Conservation (phyloP, 2,797 vertebrate species). For the Alexandromys oeconomus region DNA sequence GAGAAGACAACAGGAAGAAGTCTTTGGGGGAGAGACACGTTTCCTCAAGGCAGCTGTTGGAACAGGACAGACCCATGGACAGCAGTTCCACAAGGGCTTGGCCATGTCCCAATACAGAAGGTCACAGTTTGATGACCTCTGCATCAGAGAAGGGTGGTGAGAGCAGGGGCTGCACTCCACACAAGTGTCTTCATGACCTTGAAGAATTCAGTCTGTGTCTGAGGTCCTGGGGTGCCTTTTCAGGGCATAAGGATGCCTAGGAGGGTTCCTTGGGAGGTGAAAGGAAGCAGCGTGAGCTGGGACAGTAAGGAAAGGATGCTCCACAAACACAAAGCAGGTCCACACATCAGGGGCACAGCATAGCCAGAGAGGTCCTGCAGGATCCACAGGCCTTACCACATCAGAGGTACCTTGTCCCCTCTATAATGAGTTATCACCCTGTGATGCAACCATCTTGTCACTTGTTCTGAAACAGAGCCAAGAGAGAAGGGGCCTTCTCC, state of each 20-base stretch:
- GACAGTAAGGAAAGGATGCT: background rate
- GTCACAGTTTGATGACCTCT: background rate
- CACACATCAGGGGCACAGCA: rapidly evolving
- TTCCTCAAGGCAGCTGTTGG: background rate
- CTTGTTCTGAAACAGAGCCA: background rate
- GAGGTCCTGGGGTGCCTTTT: background rate
- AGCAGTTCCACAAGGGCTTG: background rate
- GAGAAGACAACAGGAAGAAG: background rate
- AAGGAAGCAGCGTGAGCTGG: background rate
- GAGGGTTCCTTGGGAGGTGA: background rate
- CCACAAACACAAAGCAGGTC: background rate
- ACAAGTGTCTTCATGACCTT: background rate
- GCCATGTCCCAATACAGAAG: background rate
- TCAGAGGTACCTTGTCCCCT: background rate
- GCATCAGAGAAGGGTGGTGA: background rate
- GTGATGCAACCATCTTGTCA: background rate
- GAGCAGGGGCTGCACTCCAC: background rate
- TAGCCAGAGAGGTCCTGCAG: too few relatives aligned
- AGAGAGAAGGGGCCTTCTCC: background rate
- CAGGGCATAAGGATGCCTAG: too few relatives aligned
- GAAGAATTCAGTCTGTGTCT: background rate
- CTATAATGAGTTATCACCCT: background rate
- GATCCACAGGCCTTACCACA: rapidly evolving
- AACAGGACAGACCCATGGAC: background rate
- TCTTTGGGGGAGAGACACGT: background rate